Evolutionary conservation across 2,113 vertebrate genomes (phyloP).

Genomic region (Brachypteracias leptosomus): DNA sequence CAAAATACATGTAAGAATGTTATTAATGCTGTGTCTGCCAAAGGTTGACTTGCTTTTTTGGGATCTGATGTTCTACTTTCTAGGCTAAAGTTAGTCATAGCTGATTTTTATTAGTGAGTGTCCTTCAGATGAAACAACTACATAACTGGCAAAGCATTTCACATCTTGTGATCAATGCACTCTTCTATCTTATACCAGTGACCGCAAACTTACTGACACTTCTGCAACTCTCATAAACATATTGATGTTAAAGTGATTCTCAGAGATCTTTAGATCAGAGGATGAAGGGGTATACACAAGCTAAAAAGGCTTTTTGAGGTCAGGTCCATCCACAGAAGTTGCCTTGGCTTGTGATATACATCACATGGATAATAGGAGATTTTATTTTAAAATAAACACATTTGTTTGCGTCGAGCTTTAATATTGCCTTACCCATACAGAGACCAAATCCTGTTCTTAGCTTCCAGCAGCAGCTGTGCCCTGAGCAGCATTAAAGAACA

Average conservation of each 20-base stretch:
- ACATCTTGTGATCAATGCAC: accelerated
- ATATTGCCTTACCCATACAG: neutral
- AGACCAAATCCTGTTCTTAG: neutral
- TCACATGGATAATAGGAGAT: accelerated
- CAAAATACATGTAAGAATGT: neutral
- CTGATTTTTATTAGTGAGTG: neutral
- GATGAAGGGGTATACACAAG: neutral
- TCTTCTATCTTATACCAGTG: neutral
- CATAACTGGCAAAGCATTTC: neutral
- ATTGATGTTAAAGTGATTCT: neutral
- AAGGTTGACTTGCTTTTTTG: neutral
- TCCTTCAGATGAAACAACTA: neutral
- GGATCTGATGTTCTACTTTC: neutral
- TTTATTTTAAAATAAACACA: neutral
- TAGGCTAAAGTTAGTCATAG: neutral
- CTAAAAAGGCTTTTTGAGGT: neutral
- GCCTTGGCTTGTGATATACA: neutral
- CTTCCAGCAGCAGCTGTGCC: neutral
- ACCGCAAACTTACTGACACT: neutral
- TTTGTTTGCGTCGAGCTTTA: neutral
- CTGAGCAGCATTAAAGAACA: neutral
- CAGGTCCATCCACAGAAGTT: neutral
- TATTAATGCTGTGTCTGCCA: neutral
- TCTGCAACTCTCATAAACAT: neutral
- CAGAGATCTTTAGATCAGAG: neutral